Evolutionary conservation across 2,888 invertebrate genomes (phyloP).

Genomic region (Clistopyga incitator): DNA sequence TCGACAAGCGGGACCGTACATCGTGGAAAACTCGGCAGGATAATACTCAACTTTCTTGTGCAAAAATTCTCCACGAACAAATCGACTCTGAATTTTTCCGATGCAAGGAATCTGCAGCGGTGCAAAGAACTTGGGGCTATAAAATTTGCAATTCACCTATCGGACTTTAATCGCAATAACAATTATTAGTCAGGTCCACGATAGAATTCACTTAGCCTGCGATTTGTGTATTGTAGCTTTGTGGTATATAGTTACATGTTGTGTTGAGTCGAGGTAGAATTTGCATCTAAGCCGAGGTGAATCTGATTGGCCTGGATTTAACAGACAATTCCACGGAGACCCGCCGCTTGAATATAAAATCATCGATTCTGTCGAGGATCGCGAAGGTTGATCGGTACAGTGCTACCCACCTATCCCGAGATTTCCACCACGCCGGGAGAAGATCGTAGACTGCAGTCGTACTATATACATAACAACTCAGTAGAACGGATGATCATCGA

Average conservation of each 20-base stretch:
- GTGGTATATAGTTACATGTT: constrained; percentile 63
- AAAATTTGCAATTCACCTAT: too few species aligned
- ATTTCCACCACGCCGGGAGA: constrained; percentile 47
- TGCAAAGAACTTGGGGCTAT: too few species aligned
- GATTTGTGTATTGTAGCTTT: constrained; percentile 46
- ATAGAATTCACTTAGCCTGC: constrained; percentile 48
- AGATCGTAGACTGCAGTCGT: constrained; percentile 41
- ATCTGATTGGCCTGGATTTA: constrained; percentile 68
- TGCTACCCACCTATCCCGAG: constrained; percentile 37
- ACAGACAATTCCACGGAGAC: constrained; percentile 56
- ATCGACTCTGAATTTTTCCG: too few species aligned
- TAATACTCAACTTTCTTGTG: too few species aligned
- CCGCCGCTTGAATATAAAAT: constrained; percentile 61
- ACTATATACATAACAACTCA: constrained; percentile 24
- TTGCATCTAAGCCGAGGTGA: constrained; percentile 67
- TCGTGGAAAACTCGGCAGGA: too few species aligned
- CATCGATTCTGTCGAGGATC: constrained; percentile 49
- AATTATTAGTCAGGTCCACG: constrained; percentile 33
- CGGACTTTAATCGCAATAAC: too few species aligned
- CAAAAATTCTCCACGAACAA: too few species aligned
- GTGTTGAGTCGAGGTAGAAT: constrained; percentile 66
- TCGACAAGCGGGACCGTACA: too few species aligned
- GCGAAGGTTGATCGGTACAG: constrained; percentile 41
- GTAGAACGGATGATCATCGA: constrained; percentile 59
- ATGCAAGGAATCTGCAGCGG: too few species aligned